Conservation (phyloP, 1,140 invertebrate species). For the Pteromalus puparum region DNA sequence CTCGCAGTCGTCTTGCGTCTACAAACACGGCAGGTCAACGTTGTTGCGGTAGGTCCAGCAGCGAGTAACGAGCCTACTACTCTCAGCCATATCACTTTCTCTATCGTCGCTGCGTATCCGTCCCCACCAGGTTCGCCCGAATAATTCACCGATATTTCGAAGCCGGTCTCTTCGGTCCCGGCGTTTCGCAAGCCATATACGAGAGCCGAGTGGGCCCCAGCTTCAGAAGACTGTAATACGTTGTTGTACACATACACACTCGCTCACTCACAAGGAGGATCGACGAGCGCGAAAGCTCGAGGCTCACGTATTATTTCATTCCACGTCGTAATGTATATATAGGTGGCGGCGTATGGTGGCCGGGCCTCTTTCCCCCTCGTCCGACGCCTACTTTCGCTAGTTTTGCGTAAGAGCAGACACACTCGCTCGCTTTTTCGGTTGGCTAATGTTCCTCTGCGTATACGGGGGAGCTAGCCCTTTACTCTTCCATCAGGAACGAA, state of each 20-base stretch:
- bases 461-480: no score
- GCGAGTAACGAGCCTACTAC: neutral
- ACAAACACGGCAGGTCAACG: neutral
- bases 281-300: neutral
- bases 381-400: constrained; percentile 69
- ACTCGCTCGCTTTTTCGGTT: constrained; percentile 26
- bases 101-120: neutral
- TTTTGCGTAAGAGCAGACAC: constrained; percentile 65
- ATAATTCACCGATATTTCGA: constrained; percentile 4
- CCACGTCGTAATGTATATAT: neutral
- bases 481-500: neutral
- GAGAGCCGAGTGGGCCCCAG: no score
- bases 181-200: constrained; percentile 53
- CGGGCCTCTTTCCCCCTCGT: neutral
- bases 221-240: no score
- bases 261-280: no score
- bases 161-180: neutral
- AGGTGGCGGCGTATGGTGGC: constrained; percentile 44
- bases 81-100: neutral
- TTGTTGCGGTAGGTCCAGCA: constrained; percentile 18
- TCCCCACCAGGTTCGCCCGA: neutral
- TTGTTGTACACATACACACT: no score
- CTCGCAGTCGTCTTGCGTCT: no score
- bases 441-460: neutral
- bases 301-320: constrained; percentile 60